Evolutionary conservation across 2,797 vertebrate species (phyloP).

Genomic region (Phrynocephalus forsythii): DNA sequence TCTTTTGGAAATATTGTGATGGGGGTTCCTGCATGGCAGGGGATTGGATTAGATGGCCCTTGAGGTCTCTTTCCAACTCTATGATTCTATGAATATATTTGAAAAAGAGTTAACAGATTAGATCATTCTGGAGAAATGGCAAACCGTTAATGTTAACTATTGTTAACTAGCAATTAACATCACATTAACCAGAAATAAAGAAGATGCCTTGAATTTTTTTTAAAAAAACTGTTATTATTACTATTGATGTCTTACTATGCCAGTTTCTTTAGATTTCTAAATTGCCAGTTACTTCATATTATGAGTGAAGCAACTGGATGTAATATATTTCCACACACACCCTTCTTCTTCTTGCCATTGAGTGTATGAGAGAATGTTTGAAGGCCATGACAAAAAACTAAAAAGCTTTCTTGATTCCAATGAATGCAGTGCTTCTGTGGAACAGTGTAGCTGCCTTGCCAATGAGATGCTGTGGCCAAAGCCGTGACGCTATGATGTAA

Average conservation of each 20-base stretch:
- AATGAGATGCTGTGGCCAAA: conserved; percentile 51
- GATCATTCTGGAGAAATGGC: not conserved
- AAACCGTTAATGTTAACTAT: no score
- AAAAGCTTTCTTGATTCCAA: not conserved
- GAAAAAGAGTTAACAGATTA: not conserved
- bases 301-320: conserved; percentile 19
- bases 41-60: no score
- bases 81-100: not conserved
- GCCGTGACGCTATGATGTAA: conserved; percentile 62
- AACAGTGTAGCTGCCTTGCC: fast-evolving
- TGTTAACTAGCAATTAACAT: no score
- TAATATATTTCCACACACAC: not conserved
- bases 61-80: no score
- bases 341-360: not conserved
- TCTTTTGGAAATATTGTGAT: no score
- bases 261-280: not conserved
- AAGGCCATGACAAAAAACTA: not conserved
- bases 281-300: not conserved
- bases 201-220: not conserved
- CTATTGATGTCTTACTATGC: not conserved
- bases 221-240: not conserved
- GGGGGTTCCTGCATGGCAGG: no score
- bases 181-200: no score
- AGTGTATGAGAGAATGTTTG: not conserved
- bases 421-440: not conserved